Evolutionary conservation across 2,888 invertebrate genomes (phyloP), one percentile per base, ranked within the genome.

Genomic region (Spatulosminthurus flaviceps): DNA sequence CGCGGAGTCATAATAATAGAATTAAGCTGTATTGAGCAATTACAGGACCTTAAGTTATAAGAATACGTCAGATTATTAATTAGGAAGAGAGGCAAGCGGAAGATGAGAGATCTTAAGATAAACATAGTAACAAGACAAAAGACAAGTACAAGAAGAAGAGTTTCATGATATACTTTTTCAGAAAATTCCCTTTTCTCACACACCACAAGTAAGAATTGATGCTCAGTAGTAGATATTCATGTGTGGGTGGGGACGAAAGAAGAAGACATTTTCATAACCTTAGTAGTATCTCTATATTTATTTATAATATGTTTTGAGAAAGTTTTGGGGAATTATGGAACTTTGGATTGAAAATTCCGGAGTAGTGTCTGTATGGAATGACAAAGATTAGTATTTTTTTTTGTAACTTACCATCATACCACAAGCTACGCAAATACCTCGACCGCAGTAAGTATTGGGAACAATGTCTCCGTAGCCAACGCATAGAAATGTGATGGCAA

Each of bases 401-500:
- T 51, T 4, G 5, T 2, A 19, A 92, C 94, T 94, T 93, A 99
- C 99, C 97, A 98, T 97, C 89, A 99, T 97, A 88, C 99, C 99
- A 87, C 98, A 98, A 90, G 95, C 95, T 88, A 99, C 97, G 88
- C 98, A 97, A 89, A 99, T 98, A 88, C 96, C 97, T 89, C 99
- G 92, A 88, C 99, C 99, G 91, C 98, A 99, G 91, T 99, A 99
- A 86, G 99, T 99, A 91, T 98, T 98, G 89, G 98, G 98, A 89
- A 99, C 98, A 98, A 80, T 97, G 91, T 98, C 99, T 88, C 99
- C 99, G 91, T 99, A 99, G 89, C 99, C 99, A 88, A 99, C 97
- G 90, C 98, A 98, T 88, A 99, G 93, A 92, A 99, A 99, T 87
- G 99, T 99, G 88, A 99, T 98, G 88, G 98, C 97, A 89, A 99